Evolutionary conservation across 2,113 vertebrate genomes (phyloP), one percentile per base, ranked within the genome.

Genomic region (Cyanocitta stelleri): DNA sequence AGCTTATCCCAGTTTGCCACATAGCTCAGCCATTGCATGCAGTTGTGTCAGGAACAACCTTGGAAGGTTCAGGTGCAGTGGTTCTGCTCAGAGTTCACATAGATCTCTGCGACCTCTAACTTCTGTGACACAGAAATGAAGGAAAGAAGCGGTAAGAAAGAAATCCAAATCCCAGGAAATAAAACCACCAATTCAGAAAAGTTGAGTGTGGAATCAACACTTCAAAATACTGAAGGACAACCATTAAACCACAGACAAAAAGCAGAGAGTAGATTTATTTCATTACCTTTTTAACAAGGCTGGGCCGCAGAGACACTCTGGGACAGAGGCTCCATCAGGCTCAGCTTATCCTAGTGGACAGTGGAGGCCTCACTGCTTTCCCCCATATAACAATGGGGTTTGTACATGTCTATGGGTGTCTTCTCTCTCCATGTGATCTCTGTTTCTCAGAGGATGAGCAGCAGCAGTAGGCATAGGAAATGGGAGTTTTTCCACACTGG

Each of bases 241-340:
- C 44, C 12, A 20, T 75, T 49, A 67, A 59, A 35, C 21, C 3
- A 3, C 7, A 32, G 26, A 32, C 2, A 26, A 44, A 43, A 35
- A 51, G 32, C 52, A 58, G 43, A 49, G n/a, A 29, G 16, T 20
- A 30, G 30, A 49, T 43, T 32, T 21, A 6, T 27, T 68, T 68
- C 16, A 27, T 76, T 35, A 5, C 11, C 6, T 15, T 76, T 32
- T 26, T 21, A 11, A 21, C 32, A 44, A 22, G 52, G 32, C 11
- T 0, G 4, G 52, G 26, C 6, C 13, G 44, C 35, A 51, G 52
- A 66, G n/a, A 32, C 8, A 11, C 0, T 0, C 18, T 39, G 29
- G n/a, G 22, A 12, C 8, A n/a, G 12, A 9, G 52, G 16, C 16
- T 37, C 32, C 16, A 2, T 35, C 11, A 16, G 44, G 11, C 21